Base-by-base conservation (phyloP, 2,797 vertebrate species). In the Gephyroberyx darwinii region DNA sequence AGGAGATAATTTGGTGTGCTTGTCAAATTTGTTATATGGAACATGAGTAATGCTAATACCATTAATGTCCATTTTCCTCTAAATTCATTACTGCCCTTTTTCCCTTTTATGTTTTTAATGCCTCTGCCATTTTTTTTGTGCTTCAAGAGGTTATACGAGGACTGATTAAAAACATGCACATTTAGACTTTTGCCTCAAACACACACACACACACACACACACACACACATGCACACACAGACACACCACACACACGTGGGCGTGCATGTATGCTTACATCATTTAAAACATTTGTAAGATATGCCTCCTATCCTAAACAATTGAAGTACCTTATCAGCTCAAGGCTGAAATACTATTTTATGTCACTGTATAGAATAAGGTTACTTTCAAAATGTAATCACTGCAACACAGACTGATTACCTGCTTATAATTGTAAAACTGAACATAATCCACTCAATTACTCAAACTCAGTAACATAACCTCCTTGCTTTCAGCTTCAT, bases 1-100 rank as follows among this genome's bases (percentile, higher is more conserved):
- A 98, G 97, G 96, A 98, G 96, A 97, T 98, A 99, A 99, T 99
- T 98, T 96, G 96, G 96, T 97, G 96, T 98, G 96, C 97, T 99
- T 98, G 97, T 98, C 96, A 97, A 96, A 98, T 98, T 98, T 96
- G 96, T 97, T 96, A 96, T 96, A 96, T 96, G 97, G 96, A 96
- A 96, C 96, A 98, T 95, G 95, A 96, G 97, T 98, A 99, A 98
- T 99, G 97, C 95, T 96, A 98, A 96, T 95, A 93, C 98, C 96
- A 98, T 99, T 99, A 99, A 98, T 97, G 96, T 96, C 97, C 97
- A 97, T 99, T 99, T 99, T 96, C 96, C 96, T 96, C 96, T 96
- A 97, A 98, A 98, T 99, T 99, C 96, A 98, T 98, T 96, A 98
- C 96, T 98, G 97, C 95, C 97, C 97, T 97, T 96, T 97, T 97